Evolutionary conservation across 2,797 vertebrate genomes (phyloP).

Genomic region (Sebastes variabilis): DNA sequence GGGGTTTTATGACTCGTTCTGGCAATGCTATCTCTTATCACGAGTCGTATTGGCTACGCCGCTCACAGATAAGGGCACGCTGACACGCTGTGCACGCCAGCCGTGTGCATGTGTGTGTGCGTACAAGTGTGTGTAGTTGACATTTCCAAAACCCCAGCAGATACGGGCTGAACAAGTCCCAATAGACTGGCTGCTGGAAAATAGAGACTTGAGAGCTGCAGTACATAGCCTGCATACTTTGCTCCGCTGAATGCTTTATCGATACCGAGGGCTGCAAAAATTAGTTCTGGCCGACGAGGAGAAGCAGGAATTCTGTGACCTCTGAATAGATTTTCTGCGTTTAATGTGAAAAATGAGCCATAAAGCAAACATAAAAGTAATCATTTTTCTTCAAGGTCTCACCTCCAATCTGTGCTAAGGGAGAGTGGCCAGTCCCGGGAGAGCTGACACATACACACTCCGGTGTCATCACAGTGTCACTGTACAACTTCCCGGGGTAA

Average conservation of each 20-base stretch:
- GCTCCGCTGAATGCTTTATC: constrained; percentile 80
- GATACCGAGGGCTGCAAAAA: constrained; percentile 72
- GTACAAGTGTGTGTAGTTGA: constrained; percentile 48
- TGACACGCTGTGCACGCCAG: constrained; percentile 30
- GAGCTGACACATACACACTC: constrained; percentile 69
- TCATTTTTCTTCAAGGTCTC: constrained; percentile 83
- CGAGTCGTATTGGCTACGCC: constrained; percentile 29
- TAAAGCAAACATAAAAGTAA: constrained; percentile 89
- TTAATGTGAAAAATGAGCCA: constrained; percentile 88
- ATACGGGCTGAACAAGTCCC: constrained; percentile 73
- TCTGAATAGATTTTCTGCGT: constrained; percentile 84
- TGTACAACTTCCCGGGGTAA: constrained; percentile 67
- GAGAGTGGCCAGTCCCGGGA: constrained; percentile 70
- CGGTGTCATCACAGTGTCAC: constrained; percentile 61
- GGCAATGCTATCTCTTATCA: constrained; percentile 68
- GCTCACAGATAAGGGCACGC: constrained; percentile 54
- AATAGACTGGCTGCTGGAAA: constrained; percentile 67
- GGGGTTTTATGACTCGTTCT: constrained; percentile 70
- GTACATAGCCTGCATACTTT: constrained; percentile 75
- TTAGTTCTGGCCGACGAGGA: constrained; percentile 51
- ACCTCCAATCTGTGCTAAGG: constrained; percentile 76
- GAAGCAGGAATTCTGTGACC: constrained; percentile 78
- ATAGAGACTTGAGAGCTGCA: constrained; percentile 73
- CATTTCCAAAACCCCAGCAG: constrained; percentile 73
- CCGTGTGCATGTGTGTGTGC: neutral